Base-by-base conservation (phyloP, 1,140 invertebrate species). In the Gonioctena quinquepunctata region DNA sequence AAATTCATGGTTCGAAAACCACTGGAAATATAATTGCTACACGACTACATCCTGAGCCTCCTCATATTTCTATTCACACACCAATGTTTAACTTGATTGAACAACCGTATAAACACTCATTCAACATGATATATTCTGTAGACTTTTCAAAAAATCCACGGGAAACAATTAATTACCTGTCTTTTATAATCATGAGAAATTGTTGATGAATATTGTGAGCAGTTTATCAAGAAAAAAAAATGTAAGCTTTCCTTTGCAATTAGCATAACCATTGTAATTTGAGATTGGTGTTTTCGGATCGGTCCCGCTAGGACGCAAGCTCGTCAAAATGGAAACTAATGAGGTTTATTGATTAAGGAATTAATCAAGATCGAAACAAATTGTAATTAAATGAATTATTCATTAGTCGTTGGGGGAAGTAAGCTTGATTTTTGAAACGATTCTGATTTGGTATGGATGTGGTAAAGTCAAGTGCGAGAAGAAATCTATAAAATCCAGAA, bases 191-290 rank as follows among this genome's bases (percentile, higher is more conserved):
- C 33, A 42, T 42, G 33, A 42, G 33, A 42, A 42, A 42, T 42
- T 42, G 33, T 13, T 42, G 33, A 42, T 42, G 13, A 42, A 42
- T n/a, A 42, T 42, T 42, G 33, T 42, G 16, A 42, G n/a, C n/a
- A n/a, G 27, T 8, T 28, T 28, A 8, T 3, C 27, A 28, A 28
- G 27, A 4, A 28, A 28, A 42, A 42, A 42, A 42, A 42, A 11
- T 4, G 33, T 42, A 42, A 2, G 33, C 33, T 42, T 42, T 42
- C 33, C 33, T 13, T 13, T 42, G 33, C 33, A 42, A 42, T 42
- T 42, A 42, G 25, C 54, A 57, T 57, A 23, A 57, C 54, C 4
- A 22, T 57, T 57, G 25, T 23, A 57, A 57, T 57, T 57, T 21
- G 21, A 57, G 21, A 57, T 57, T 25, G 4, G n/a, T 57, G 6